A percentile compares a stretch with the other conserved stretches of the same genome.
phyloP scores from a whole-genome alignment of 1,140 invertebrate species.

The Episyrphus balteatus region DNA sequence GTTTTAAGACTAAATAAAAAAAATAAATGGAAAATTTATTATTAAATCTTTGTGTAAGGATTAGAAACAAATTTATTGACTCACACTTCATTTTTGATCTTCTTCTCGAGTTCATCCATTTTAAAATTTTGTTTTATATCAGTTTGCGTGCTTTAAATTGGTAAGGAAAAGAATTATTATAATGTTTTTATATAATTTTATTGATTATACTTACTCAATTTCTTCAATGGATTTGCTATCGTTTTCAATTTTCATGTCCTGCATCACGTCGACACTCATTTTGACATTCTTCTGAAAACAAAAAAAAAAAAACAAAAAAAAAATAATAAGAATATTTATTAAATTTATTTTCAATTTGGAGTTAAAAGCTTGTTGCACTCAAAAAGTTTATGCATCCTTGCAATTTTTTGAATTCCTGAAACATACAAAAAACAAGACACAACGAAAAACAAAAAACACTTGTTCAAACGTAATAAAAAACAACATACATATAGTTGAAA shows the following conservation, averaged over 20 bases:
- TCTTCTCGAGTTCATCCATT: constrained; percentile 35
- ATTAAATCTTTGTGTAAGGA: no score
- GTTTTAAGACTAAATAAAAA: constrained; percentile 20
- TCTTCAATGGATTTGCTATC: constrained; percentile 33
- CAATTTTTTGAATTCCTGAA: no score
- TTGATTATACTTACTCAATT: constrained; percentile 25
- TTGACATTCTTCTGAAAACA: constrained; percentile 28
- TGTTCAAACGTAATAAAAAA: no score
- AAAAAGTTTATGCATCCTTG: constrained; percentile 12
- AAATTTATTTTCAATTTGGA: background rate
- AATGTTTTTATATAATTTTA: no score
- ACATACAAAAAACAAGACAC: no score
- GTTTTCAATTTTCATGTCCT: constrained; percentile 25
- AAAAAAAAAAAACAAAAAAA: background rate
- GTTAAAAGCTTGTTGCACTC: background rate
- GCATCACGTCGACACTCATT: constrained; percentile 35
- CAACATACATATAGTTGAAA: no score
- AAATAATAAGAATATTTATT: no score
- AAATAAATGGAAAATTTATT: background rate
- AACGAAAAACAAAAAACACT: no score
- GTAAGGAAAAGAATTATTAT: background rate
- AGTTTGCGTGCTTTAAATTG: constrained; percentile 17
- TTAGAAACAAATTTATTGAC: constrained; percentile 4
- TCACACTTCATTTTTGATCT: constrained; percentile 37
- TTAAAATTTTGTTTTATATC: constrained; percentile 30